These are phyloP conservation scores for Drosophila chauvacae DNA, from an alignment of 1,140 invertebrate species.

Conservation along the genomic window DNA sequence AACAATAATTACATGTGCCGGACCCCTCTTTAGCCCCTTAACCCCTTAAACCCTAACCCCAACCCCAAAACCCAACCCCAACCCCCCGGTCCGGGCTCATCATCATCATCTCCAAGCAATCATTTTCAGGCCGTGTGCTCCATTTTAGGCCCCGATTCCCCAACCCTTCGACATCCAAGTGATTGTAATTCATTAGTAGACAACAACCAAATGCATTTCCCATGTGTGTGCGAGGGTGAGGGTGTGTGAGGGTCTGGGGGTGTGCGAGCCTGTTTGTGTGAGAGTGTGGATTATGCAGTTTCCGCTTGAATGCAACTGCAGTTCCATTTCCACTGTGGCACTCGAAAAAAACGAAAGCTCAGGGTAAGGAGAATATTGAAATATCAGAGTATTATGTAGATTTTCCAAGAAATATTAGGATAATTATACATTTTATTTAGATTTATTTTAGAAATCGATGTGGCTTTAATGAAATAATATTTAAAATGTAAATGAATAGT, in stretches of 20 bases:
- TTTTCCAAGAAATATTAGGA: neutral
- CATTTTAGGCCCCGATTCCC: slow-evolving; percentile 3
- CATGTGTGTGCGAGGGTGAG: slow-evolving; percentile 26
- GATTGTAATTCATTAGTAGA: slow-evolving; percentile 82
- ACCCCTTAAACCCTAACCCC: neutral
- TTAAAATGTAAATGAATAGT: no score
- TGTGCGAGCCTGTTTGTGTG: slow-evolving; percentile 19
- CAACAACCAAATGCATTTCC: slow-evolving; percentile 79
- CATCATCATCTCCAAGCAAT: slow-evolving; percentile 29
- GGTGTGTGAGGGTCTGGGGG: neutral
- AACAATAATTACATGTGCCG: slow-evolving; percentile 77
- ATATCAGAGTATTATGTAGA: neutral
- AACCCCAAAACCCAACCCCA: neutral
- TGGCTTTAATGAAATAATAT: no score
- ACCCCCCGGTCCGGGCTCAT: neutral
- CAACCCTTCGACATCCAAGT: slow-evolving; percentile 53
- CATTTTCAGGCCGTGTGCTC: slow-evolving; percentile 35
- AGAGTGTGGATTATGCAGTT: slow-evolving; percentile 76
- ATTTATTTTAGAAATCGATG: no score
- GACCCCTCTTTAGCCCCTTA: slow-evolving; percentile 1
- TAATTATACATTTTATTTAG: neutral
- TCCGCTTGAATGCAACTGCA: slow-evolving; percentile 77
- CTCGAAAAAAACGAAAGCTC: neutral
- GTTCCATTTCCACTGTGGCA: slow-evolving; percentile 28
- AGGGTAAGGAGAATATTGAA: neutral